Evolutionary conservation across 2,113 vertebrate genomes (phyloP).

Genomic region (Myotis brandtii): DNA sequence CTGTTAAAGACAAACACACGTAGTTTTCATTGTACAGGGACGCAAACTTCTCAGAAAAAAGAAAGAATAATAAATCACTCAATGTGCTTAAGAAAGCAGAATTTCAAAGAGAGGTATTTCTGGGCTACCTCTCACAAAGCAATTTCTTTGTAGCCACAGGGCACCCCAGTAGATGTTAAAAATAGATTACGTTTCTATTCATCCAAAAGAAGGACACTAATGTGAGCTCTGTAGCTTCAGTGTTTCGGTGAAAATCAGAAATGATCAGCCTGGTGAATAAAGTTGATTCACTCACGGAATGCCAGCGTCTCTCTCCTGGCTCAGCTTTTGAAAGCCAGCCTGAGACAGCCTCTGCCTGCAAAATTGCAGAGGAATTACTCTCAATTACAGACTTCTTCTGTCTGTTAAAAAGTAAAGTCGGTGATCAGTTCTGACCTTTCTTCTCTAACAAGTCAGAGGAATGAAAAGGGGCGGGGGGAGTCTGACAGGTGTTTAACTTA

Average conservation of each 20-base stretch:
- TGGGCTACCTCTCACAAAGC: constrained; percentile 62
- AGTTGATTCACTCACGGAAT: constrained; percentile 76
- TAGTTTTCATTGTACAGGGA: constrained; percentile 17
- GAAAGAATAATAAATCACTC: constrained; percentile 11
- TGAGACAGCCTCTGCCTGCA: constrained; percentile 82
- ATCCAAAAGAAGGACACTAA: constrained; percentile 71
- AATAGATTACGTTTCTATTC: constrained; percentile 81
- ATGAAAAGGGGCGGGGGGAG: constrained; percentile 75
- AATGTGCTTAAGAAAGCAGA: constrained; percentile 41
- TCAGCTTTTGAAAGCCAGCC: constrained; percentile 82
- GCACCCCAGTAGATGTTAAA: constrained; percentile 77
- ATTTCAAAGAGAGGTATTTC: constrained; percentile 69
- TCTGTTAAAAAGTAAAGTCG: constrained; percentile 85
- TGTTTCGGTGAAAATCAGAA: constrained; percentile 79
- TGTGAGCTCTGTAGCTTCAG: constrained; percentile 57
- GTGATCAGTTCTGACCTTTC: constrained; percentile 88
- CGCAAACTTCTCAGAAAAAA: constrained; percentile 42
- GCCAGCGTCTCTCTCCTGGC: constrained; percentile 72
- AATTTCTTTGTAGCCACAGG: constrained; percentile 75
- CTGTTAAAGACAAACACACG: background rate
- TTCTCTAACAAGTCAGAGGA: constrained; percentile 84
- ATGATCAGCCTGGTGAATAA: constrained; percentile 71
- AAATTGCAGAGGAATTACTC: constrained; percentile 90
- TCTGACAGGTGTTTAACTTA: constrained; percentile 82
- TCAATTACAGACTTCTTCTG: constrained; percentile 87